Percentiles rank a stretch among this genome's conserved stretches.
Evolutionary conservation across 2,888 invertebrate genomes (phyloP).

Genomic region (Protodeltote pygarga): DNA sequence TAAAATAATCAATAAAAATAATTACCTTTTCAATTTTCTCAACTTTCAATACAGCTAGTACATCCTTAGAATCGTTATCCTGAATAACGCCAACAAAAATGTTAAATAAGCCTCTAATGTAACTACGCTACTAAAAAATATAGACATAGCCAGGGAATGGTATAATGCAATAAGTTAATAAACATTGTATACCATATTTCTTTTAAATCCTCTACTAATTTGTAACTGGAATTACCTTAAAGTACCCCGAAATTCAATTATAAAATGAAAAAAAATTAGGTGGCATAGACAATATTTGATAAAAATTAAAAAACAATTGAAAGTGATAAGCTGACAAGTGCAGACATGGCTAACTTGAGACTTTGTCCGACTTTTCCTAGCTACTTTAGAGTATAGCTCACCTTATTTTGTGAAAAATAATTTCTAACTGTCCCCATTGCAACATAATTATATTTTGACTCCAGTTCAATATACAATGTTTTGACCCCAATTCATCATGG

Average conservation of each 20-base stretch:
- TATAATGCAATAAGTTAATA: background rate
- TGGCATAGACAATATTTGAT: too few relatives aligned
- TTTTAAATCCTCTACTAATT: too few relatives aligned
- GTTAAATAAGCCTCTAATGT: slow-evolving; percentile 66
- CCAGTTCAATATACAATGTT: background rate
- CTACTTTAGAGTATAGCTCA: too few relatives aligned
- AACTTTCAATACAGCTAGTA: slow-evolving; percentile 86
- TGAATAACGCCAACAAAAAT: slow-evolving; percentile 65
- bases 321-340: too few relatives aligned
- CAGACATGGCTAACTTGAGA: too few relatives aligned
- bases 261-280: too few relatives aligned
- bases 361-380: too few relatives aligned
- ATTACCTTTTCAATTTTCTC: slow-evolving; percentile 85
- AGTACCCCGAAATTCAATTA: too few relatives aligned
- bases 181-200: too few relatives aligned
- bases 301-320: too few relatives aligned
- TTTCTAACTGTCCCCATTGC: background rate
- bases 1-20: slow-evolving; percentile 35
- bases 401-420: too few relatives aligned
- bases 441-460: background rate
- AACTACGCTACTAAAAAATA: slow-evolving; percentile 22
- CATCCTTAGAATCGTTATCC: slow-evolving; percentile 83
- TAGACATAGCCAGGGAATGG: slow-evolving; percentile 12
- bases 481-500: background rate
- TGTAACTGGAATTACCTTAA: too few relatives aligned